Evolutionary conservation across 2,113 vertebrate genomes (phyloP).

Genomic region (Brachirus orientalis): DNA sequence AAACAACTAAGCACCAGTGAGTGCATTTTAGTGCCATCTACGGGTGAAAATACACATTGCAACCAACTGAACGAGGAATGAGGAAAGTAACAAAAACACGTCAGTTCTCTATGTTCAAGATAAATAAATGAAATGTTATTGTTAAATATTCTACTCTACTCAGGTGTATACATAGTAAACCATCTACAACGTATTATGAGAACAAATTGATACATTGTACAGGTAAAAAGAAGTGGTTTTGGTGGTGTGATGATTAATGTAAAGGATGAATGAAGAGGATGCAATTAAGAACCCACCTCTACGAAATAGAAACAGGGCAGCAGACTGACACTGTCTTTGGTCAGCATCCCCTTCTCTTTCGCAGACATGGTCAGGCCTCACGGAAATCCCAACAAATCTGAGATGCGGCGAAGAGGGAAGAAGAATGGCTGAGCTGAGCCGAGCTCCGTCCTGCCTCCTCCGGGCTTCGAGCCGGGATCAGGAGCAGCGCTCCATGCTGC

Average conservation of each 20-base stretch:
- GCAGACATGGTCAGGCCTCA: conserved; percentile 86
- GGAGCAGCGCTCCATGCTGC: conserved; percentile 63
- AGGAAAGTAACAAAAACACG: no score
- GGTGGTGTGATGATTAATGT: not conserved
- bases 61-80: no score
- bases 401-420: conserved; percentile 9
- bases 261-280: not conserved
- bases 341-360: conserved; percentile 86
- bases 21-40: no score
- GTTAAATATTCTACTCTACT: no score
- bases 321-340: conserved; percentile 95
- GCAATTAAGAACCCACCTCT: conserved; percentile 89
- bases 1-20: no score
- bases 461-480: conserved; percentile 55
- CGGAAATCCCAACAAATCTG: conserved; percentile 32
- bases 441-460: not conserved
- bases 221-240: not conserved
- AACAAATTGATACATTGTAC: no score
- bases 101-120: no score
- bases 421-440: conserved; percentile 19
- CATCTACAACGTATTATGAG: no score
- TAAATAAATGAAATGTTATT: no score
- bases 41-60: no score
- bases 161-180: no score
- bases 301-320: conserved; percentile 98